Conservation (phyloP, 2,113 vertebrate genomes). For the Cyphomyrus plagiostoma region DNA sequence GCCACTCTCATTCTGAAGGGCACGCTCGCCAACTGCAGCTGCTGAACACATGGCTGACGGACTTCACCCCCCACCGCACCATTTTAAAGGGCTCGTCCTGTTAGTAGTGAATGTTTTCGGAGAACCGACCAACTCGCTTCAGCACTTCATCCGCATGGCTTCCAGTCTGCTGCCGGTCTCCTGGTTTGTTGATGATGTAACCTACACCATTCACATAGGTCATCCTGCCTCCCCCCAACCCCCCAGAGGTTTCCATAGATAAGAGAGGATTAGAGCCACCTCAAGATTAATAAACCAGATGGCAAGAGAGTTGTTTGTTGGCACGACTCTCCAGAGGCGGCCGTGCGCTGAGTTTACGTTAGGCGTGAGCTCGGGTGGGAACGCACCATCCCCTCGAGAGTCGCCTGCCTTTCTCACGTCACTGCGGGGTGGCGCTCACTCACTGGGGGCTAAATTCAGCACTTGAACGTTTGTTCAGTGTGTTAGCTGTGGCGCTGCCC, state of each 20-base stretch:
- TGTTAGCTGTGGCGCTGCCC: not conserved
- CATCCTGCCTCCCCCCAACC: not conserved
- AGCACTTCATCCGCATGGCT: conserved; percentile 21
- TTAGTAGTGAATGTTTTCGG: not conserved
- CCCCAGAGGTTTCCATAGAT: not conserved
- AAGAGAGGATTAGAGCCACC: conserved; percentile 21
- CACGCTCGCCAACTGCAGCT: not conserved
- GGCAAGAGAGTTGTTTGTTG: conserved; percentile 19
- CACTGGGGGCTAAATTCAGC: not conserved
- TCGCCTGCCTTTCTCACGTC: not conserved
- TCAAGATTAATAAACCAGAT: conserved; percentile 32
- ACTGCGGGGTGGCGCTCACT: not conserved
- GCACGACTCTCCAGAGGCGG: not conserved
- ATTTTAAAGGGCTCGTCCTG: conserved; percentile 27
- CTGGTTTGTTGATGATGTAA: not conserved
- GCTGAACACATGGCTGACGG: not conserved
- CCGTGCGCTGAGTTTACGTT: not conserved
- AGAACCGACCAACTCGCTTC: not conserved
- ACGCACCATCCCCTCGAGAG: not conserved
- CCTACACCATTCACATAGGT: not conserved
- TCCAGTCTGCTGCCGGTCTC: not conserved
- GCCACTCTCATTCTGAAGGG: not conserved
- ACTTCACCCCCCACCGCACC: conserved; percentile 42
- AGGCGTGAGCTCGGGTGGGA: not conserved
- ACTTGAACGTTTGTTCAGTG: not conserved